Evolutionary conservation across 2,797 vertebrate species (phyloP).

Genomic region (Darevskia mixta): DNA sequence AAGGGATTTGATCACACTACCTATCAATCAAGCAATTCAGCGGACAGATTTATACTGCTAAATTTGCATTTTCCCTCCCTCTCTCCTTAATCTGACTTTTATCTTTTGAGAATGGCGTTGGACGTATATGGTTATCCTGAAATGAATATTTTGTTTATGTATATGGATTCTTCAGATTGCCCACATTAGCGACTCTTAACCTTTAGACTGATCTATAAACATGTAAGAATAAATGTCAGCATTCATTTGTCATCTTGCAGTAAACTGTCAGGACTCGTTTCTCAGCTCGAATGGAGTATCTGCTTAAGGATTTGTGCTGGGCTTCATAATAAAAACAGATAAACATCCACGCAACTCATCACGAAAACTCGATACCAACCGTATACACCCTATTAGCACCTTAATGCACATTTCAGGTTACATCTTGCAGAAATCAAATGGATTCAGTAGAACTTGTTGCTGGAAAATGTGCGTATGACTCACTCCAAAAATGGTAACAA

Average conservation of each 20-base stretch:
- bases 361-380: constrained; percentile 67
- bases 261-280: constrained; percentile 76
- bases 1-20: constrained; percentile 53
- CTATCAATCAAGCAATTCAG: constrained; percentile 63
- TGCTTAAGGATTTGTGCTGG: constrained; percentile 71
- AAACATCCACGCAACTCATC: constrained; percentile 66
- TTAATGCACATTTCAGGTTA: constrained; percentile 66
- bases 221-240: constrained; percentile 75
- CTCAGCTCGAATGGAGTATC: constrained; percentile 75
- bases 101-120: constrained; percentile 66
- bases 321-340: constrained; percentile 74
- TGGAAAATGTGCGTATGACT: constrained; percentile 57
- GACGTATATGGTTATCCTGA: constrained; percentile 66
- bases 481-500: constrained; percentile 19
- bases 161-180: constrained; percentile 69
- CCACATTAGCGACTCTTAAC: constrained; percentile 71
- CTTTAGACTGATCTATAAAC: constrained; percentile 78
- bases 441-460: constrained; percentile 63
- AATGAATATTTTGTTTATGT: constrained; percentile 75
- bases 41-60: constrained; percentile 65
- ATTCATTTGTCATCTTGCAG: constrained; percentile 76
- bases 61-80: constrained; percentile 55
- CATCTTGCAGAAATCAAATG: constrained; percentile 56
- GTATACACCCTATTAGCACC: constrained; percentile 67
- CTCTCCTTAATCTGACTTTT: constrained; percentile 64